A percentile compares a stretch with the other conserved stretches of the same genome.
These are phyloP conservation scores for Gryon sp. DNA, from an alignment of 1,140 invertebrate species.

Conservation along the genomic window DNA sequence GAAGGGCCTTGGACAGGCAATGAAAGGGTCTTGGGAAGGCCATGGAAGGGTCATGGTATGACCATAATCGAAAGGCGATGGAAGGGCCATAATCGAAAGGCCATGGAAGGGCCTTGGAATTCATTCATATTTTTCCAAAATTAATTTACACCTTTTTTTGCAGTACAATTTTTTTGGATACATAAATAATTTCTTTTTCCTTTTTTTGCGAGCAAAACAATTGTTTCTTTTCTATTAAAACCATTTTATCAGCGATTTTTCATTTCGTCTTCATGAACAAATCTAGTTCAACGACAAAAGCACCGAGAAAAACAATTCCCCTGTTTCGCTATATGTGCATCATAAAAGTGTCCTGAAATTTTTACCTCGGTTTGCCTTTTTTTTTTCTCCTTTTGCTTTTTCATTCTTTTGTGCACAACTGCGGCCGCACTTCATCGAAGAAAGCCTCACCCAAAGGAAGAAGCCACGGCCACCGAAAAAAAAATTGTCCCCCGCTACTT, in stretches of 20 bases:
- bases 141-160: no score
- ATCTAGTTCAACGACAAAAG: conserved; percentile 13
- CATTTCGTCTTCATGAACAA: conserved; percentile 30
- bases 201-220: no score
- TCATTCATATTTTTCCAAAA: no score
- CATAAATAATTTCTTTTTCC: no score
- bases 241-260: conserved; percentile 22
- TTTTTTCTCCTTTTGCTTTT: conserved; percentile 5
- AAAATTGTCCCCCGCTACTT: conserved; percentile 4
- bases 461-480: conserved; percentile 17
- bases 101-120: no score
- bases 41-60: no score
- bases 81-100: no score
- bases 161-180: no score
- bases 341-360: conserved; percentile 43
- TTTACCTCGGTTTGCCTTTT: neutral
- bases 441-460: conserved; percentile 19
- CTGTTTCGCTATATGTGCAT: conserved; percentile 24
- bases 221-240: no score
- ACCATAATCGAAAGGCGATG: no score
- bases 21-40: no score
- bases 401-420: conserved; percentile 15
- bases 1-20: no score
- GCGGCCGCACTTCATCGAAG: conserved; percentile 25
- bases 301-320: conserved; percentile 37